Evolutionary conservation across 2,888 invertebrate species (phyloP), one percentile per base, ranked within the genome.

Genomic region (Acleris holmiana): DNA sequence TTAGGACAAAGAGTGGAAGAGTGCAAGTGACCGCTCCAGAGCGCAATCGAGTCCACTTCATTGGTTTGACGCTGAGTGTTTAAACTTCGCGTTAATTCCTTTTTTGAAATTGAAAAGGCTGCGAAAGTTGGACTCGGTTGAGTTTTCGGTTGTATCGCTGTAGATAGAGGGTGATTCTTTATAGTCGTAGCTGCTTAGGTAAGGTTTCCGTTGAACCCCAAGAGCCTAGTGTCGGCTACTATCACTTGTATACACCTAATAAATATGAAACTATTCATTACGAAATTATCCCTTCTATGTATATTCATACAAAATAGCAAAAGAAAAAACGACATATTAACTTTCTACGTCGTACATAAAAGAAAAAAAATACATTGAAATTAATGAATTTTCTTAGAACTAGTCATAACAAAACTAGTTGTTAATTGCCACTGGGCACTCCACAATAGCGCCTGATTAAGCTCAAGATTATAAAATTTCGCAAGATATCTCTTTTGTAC

Each of bases 1-100:
- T 85, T 85, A 84, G 79, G 76, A 80, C 80, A 80, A 82, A 83
- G 80, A 74, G 76, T 70, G 71, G 74, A 8, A 35, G 67, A 73
- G 72, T 70, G 71, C 69, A 71, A 81, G 77, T 78, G 78, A 76
- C 78, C 80, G 77, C 76, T 76, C 61, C 71, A 71, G 68, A 74
- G 78, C 69, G 74, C 80, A 76, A 81, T 82, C 77, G 81, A 78
- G 75, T 78, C 73, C 71, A 73, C 68, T 68, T 69, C 71, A 77
- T 76, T 74, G 72, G 72, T 73, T 72, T 67, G 60, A 61, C 62
- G 67, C 61, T 68, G 73, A 70, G 68, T 72, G 67, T 75, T 70
- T 70, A 68, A 71, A 75, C 66, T 66, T 48, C 29, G 48, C 40
- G 53, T 64, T 51, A 56, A 63, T 75, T 69, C 59, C 57, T 54